A percentile compares a stretch with the other conserved stretches of the same genome.
These are phyloP conservation scores for Picathartes gymnocephalus DNA, from an alignment of 2,113 vertebrate genomes.

Conservation along the genomic window DNA sequence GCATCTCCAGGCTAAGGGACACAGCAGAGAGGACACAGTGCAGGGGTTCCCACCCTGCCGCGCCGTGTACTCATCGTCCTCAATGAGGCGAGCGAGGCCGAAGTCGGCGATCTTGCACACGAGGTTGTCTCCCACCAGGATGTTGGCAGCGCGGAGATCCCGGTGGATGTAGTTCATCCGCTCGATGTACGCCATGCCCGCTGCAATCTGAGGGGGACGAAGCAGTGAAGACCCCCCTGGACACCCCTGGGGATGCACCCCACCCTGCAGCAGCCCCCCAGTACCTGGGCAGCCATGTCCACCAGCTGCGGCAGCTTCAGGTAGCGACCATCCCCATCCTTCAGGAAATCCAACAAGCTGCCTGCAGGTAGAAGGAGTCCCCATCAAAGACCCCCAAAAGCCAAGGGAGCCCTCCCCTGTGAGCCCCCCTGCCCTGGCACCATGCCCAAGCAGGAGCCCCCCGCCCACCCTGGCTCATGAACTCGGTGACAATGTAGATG, in stretches of 20 bases:
- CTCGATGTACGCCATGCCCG: constrained; percentile 97
- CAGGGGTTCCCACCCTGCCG: constrained; percentile 80
- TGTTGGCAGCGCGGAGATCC: constrained; percentile 94
- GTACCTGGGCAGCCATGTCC: constrained; percentile 96
- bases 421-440: neutral
- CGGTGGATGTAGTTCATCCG: constrained; percentile 98
- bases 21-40: accelerated
- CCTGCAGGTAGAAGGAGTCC: constrained; percentile 63
- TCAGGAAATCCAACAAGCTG: constrained; percentile 93
- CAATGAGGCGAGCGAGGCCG: constrained; percentile 92
- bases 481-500: constrained; percentile 98
- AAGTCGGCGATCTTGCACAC: constrained; percentile 98
- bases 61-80: constrained; percentile 95
- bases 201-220: constrained; percentile 75
- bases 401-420: neutral
- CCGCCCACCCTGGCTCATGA: constrained; percentile 88
- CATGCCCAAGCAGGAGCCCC: neutral
- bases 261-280: accelerated
- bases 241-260: neutral
- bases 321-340: constrained; percentile 81
- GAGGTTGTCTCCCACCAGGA: constrained; percentile 91
- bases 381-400: neutral
- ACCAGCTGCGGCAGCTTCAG: constrained; percentile 91
- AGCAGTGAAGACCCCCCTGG: accelerated
- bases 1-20: neutral